Evolutionary conservation across 1,140 invertebrate species (phyloP).

Genomic region (Galleria mellonella): DNA sequence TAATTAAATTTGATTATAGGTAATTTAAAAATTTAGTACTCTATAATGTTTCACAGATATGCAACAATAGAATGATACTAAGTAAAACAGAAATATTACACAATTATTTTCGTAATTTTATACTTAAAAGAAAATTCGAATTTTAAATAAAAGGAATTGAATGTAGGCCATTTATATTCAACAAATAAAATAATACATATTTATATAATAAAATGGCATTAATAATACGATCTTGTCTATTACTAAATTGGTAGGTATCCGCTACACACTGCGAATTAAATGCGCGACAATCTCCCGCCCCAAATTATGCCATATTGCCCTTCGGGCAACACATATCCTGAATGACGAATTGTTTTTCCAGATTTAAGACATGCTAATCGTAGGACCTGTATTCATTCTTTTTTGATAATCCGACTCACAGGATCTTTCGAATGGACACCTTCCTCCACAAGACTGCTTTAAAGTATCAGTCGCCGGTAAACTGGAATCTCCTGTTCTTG

Average conservation of each 20-base stretch:
- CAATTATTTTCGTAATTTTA: too few species aligned
- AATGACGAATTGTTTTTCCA: not conserved
- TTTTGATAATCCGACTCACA: not conserved
- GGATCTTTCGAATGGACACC: slow-evolving; percentile 33
- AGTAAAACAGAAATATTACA: too few species aligned
- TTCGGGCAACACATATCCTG: slow-evolving; percentile 12
- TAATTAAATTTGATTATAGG: slow-evolving; percentile 12
- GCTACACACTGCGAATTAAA: slow-evolving; percentile 49
- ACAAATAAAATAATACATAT: slow-evolving; percentile 5
- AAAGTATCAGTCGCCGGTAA: slow-evolving; percentile 68
- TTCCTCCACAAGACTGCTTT: slow-evolving; percentile 32
- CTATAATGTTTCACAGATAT: slow-evolving; percentile 37
- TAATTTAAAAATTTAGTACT: slow-evolving; percentile 5
- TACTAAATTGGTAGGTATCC: slow-evolving; percentile 35
- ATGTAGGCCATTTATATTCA: slow-evolving; percentile 1
- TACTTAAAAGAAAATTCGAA: not conserved
- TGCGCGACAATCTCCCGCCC: slow-evolving; percentile 38
- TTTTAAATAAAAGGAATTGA: slow-evolving; percentile 8
- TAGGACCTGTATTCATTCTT: too few species aligned
- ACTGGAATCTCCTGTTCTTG: slow-evolving; percentile 67
- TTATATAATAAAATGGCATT: slow-evolving; percentile 9
- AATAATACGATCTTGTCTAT: slow-evolving; percentile 17
- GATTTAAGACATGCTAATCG: too few species aligned
- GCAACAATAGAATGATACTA: slow-evolving; percentile 29
- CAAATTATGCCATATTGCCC: slow-evolving; percentile 24